Evolutionary conservation across 2,113 vertebrate genomes (phyloP).

Genomic region (Phoenicopterus ruber): DNA sequence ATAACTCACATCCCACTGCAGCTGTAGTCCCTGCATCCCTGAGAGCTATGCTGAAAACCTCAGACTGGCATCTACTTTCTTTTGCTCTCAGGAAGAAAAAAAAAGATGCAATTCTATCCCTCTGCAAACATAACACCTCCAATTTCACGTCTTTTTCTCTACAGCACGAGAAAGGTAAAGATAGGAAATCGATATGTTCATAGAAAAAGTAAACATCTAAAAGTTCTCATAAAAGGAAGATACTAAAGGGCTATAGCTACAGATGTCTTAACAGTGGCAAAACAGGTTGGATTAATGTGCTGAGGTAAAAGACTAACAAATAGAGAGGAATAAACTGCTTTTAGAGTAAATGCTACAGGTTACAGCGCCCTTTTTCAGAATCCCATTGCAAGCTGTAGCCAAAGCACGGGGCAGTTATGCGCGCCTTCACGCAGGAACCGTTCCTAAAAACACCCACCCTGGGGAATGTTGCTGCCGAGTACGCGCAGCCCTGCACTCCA

Average conservation of each 20-base stretch:
- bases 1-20: background rate
- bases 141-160: background rate
- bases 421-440: background rate
- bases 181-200: background rate
- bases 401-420: background rate
- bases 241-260: background rate
- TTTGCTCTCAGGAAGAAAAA: background rate
- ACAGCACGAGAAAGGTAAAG: background rate
- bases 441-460: background rate
- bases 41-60: background rate
- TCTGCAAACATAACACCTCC: background rate
- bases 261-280: background rate
- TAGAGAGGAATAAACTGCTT: background rate
- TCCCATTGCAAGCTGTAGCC: background rate
- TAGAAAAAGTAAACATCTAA: background rate
- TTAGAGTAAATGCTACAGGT: background rate
- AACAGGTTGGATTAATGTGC: background rate
- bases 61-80: background rate
- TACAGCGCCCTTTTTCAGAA: background rate
- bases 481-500: background rate
- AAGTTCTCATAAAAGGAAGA: background rate
- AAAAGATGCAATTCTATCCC: background rate
- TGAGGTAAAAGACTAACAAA: background rate
- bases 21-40: background rate
- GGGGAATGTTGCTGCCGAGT: accelerated